Evolutionary conservation across 2,888 invertebrate genomes (phyloP), one percentile per base, ranked within the genome.

Genomic region (Chaetogeoica ovagalla): DNA sequence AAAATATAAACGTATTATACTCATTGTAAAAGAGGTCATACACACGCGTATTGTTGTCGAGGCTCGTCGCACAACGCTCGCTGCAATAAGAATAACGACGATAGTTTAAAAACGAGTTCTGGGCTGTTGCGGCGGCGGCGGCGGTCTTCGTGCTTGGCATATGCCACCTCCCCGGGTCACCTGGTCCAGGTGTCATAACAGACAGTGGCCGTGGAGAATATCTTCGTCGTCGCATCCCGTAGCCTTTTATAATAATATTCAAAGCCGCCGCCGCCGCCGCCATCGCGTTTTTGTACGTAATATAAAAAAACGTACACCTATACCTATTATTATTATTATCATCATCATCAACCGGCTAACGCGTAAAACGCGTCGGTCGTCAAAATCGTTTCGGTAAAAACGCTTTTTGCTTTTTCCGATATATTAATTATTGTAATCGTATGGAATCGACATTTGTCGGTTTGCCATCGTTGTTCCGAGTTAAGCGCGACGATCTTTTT

Each of bases 151-250:
- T 70, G 77, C 77, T 63, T 7, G 77, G 69, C 77, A 79, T 79
- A 70, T 70, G 77, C 77, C 70, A 70, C 77, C 70, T 70, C 77
- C 70, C 77, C 70, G 70, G 77, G 77, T 79, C 77, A 79, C 77
- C 77, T 79, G 77, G 77, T 62, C 77, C 77, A 79, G 77, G 77
- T 79, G 77, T 70, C 77, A 63, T 55, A 63, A 79, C 77, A 79
- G 70, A 75, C 77, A 63, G 70, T 55, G 77, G 60, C 76, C 68
- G 76, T 43, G 30, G 69, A n/a, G n/a, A 57, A 52, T 48, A 48
- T 68, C 76, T 60, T 60, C 59, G 23, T 23, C 9, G 69, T 30
- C 30, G 55, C 30, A 19, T 19, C 55, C 48, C 48, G 48, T 48
- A 9, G 48, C 48, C 21, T 52, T 68, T 30, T 68, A 48, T 48